Evolutionary conservation across 2,797 vertebrate species (phyloP).

Genomic region (Ambastaia sidthimunki): DNA sequence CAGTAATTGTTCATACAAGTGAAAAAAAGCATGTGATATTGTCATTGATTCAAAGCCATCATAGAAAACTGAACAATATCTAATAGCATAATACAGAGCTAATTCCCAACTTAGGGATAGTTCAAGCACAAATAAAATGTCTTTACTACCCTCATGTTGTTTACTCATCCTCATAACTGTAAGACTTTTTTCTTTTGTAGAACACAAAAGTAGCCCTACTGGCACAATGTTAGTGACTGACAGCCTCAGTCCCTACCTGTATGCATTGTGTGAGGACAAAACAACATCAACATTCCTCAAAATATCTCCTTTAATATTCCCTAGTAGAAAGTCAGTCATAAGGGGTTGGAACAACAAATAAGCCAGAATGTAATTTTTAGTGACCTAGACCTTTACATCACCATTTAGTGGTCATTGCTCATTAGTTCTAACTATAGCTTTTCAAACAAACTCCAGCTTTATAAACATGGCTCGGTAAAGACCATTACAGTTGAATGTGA

Average conservation of each 20-base stretch:
- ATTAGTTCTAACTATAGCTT: background rate
- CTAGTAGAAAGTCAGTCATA: too few relatives aligned
- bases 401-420: background rate
- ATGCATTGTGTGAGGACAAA: too few relatives aligned
- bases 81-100: background rate
- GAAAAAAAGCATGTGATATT: background rate
- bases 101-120: background rate
- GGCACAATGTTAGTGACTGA: too few relatives aligned
- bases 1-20: background rate
- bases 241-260: too few relatives aligned
- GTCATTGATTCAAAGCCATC: background rate
- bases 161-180: background rate
- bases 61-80: background rate
- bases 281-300: too few relatives aligned
- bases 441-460: constrained; percentile 7
- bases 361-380: background rate
- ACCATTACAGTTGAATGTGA: constrained; percentile 43
- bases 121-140: too few relatives aligned
- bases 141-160: background rate
- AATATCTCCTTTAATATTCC: too few relatives aligned
- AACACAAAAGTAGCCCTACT: too few relatives aligned
- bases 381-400: background rate
- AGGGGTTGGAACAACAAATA: too few relatives aligned
- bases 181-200: too few relatives aligned
- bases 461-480: background rate